A percentile compares a stretch with the other conserved stretches of the same genome.
These are phyloP conservation scores for Pseudomugil gertrudae DNA, from an alignment of 2,797 vertebrate species.

Conservation along the genomic window DNA sequence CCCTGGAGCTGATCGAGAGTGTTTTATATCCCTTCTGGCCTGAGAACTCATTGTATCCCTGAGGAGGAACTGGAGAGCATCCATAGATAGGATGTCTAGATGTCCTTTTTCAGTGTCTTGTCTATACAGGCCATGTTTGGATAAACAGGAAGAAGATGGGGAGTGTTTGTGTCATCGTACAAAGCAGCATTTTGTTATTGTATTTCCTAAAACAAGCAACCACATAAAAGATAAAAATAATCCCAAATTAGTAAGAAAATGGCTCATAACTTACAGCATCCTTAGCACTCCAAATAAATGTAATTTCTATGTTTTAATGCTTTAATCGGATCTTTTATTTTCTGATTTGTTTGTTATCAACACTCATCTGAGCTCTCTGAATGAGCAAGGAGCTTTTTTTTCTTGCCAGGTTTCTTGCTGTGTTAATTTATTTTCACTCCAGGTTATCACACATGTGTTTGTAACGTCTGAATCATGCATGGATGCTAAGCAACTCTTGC, in stretches of 20 bases:
- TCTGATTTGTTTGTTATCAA: neutral
- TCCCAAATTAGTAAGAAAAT: neutral
- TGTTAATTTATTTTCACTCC: constrained; percentile 16
- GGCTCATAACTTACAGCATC: neutral
- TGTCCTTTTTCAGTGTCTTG: neutral
- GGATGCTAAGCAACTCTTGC: constrained; percentile 34
- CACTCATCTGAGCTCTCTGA: neutral
- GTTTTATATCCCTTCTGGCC: neutral
- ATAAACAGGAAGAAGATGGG: neutral
- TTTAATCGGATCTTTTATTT: neutral
- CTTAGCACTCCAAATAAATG: neutral
- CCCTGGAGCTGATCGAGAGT: neutral
- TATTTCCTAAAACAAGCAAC: neutral
- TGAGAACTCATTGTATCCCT: neutral
- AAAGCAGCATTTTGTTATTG: neutral
- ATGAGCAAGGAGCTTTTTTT: neutral
- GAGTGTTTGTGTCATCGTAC: neutral
- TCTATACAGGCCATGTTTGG: neutral
- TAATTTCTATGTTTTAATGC: neutral
- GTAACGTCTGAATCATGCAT: constrained; percentile 36
- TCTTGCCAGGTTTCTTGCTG: neutral
- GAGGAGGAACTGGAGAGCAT: neutral
- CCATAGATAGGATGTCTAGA: neutral
- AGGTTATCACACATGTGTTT: constrained; percentile 25
- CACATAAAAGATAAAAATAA: no score